A percentile compares a stretch with the other conserved stretches of the same genome.
Evolutionary conservation across 2,888 invertebrate genomes (phyloP).

Genomic region (Cephonodes hylas): DNA sequence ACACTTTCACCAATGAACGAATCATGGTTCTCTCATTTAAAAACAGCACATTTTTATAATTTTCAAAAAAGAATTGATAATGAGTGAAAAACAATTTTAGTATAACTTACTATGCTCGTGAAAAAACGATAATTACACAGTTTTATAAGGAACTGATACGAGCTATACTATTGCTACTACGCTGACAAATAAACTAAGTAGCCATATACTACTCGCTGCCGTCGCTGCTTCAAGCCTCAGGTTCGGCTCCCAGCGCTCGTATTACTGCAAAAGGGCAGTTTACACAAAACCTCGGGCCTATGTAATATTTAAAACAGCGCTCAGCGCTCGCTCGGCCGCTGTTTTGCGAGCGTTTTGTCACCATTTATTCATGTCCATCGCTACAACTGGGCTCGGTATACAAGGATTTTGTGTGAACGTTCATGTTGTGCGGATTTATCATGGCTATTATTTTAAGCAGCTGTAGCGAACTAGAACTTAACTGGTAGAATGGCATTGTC

Average conservation of each 20-base stretch:
- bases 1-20: too few species aligned
- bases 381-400: not conserved
- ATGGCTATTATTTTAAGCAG: not conserved
- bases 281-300: slow-evolving; percentile 35
- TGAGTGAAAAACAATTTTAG: too few species aligned
- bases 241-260: slow-evolving; percentile 33
- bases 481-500: not conserved
- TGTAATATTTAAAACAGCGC: slow-evolving; percentile 52
- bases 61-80: too few species aligned
- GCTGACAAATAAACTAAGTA: too few species aligned
- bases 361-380: slow-evolving; percentile 9
- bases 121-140: too few species aligned
- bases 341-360: too few species aligned
- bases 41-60: too few species aligned
- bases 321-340: slow-evolving; percentile 30
- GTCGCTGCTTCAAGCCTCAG: slow-evolving; percentile 21
- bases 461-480: not conserved
- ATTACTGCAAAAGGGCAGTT: slow-evolving; percentile 34
- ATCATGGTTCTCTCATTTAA: too few species aligned
- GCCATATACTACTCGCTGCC: slow-evolving; percentile 16
- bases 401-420: not conserved
- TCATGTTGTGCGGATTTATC: not conserved
- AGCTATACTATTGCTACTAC: too few species aligned
- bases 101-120: too few species aligned
- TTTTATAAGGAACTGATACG: too few species aligned